Evolutionary conservation across 2,113 vertebrate genomes (phyloP).

Genomic region (Colinus virginianus): DNA sequence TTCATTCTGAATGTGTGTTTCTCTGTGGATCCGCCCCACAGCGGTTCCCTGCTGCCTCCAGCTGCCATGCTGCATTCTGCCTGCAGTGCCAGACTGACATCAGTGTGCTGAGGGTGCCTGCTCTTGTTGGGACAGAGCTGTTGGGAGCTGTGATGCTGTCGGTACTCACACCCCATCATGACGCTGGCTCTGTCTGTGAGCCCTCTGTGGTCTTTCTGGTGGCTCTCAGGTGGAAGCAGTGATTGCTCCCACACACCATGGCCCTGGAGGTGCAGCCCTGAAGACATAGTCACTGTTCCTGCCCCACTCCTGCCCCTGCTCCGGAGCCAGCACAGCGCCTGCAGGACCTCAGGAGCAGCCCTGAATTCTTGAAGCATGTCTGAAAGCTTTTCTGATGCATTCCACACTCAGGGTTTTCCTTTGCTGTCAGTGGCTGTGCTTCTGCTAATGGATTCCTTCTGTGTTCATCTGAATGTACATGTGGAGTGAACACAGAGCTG

Average conservation of each 20-base stretch:
- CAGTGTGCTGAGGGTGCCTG: fast-evolving
- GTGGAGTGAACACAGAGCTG: too few species aligned
- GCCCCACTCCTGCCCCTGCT: neutral
- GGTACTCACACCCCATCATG: too few species aligned
- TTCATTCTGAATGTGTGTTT: slow-evolving; percentile 16
- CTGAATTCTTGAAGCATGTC: neutral
- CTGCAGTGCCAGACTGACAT: fast-evolving
- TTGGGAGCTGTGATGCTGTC: neutral
- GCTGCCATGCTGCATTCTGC: neutral
- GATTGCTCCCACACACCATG: fast-evolving
- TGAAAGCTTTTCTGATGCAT: neutral
- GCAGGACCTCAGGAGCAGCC: neutral
- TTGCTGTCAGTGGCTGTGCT: neutral
- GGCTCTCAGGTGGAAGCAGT: neutral
- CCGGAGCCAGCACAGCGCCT: fast-evolving
- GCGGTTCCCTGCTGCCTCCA: neutral
- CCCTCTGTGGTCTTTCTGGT: neutral
- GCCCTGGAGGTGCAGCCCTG: neutral
- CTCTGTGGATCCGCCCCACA: neutral
- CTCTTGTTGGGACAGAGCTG: too few species aligned
- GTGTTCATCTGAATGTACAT: fast-evolving
- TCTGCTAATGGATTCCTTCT: neutral
- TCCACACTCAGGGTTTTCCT: neutral
- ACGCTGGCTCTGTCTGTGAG: neutral
- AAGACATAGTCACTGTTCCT: neutral